Conservation (phyloP, 2,888 invertebrate genomes). For the Chironomus riparius region DNA sequence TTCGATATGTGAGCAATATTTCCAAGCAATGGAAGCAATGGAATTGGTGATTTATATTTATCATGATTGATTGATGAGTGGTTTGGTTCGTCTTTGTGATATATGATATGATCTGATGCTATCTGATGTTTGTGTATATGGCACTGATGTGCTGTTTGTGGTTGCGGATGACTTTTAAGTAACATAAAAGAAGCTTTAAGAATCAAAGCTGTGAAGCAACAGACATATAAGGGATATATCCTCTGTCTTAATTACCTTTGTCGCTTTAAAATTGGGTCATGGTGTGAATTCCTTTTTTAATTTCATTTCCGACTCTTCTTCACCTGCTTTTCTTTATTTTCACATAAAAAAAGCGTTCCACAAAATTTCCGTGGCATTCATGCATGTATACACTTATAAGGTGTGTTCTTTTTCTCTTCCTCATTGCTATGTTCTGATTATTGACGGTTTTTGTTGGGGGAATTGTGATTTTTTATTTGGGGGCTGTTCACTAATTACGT, state of each 20-base stretch:
- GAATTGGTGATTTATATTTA: neutral
- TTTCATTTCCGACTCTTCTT: neutral
- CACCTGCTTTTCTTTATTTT: neutral
- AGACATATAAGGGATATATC: neutral
- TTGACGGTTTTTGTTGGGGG: neutral
- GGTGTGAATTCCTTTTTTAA: slow-evolving; percentile 3
- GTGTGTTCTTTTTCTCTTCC: slow-evolving; percentile 8
- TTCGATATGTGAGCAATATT: neutral
- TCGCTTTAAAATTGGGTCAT: neutral
- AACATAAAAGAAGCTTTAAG: no score
- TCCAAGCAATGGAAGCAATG: neutral
- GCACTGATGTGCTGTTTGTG: no score
- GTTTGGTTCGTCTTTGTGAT: neutral
- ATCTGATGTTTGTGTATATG: neutral
- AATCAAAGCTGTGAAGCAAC: neutral
- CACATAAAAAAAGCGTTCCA: neutral
- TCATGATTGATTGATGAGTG: neutral
- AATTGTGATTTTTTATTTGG: neutral
- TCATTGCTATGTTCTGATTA: neutral
- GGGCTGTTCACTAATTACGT: no score
- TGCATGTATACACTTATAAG: neutral
- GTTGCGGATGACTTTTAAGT: no score
- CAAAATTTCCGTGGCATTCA: neutral
- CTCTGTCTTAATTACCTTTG: neutral
- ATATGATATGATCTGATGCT: neutral